Conservation (phyloP, 2,888 invertebrate genomes). For the Cosmia pyralina region DNA sequence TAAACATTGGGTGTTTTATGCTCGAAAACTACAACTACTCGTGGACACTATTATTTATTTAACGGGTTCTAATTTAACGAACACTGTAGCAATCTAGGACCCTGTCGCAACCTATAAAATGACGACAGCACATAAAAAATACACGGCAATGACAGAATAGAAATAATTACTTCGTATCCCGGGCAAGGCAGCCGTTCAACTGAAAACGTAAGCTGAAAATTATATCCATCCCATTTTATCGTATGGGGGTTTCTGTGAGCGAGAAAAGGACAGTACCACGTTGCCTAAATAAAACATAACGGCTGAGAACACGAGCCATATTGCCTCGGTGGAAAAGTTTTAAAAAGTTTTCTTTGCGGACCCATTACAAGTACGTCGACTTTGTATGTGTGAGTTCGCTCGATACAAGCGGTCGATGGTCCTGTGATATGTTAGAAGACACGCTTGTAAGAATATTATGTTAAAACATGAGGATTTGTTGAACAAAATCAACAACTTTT, state of each 20-base stretch:
- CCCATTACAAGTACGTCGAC: constrained; percentile 88
- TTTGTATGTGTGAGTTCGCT: constrained; percentile 83
- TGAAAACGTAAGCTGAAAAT: constrained; percentile 71
- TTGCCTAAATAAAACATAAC: constrained; percentile 90
- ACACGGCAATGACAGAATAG: constrained; percentile 90
- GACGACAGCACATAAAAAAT: constrained; percentile 86
- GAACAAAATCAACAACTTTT: constrained; percentile 30
- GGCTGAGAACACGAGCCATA: constrained; percentile 90
- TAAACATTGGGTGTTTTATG: constrained; percentile 10
- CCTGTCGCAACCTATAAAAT: constrained; percentile 74
- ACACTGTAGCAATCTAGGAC: constrained; percentile 62
- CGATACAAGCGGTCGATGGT: constrained; percentile 86
- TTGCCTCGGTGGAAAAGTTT: constrained; percentile 91
- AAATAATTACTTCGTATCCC: constrained; percentile 91
- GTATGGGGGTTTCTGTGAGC: constrained; percentile 64
- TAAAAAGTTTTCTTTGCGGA: constrained; percentile 91
- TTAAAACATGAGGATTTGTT: constrained; percentile 36
- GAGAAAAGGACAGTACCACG: constrained; percentile 82
- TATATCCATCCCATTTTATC: constrained; percentile 77
- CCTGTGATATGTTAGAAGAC: constrained; percentile 69
- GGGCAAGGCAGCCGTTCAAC: constrained; percentile 85
- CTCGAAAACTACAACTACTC: constrained; percentile 32
- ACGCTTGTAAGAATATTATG: constrained; percentile 46
- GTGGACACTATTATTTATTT: constrained; percentile 55
- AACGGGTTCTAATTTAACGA: constrained; percentile 60